Conservation (phyloP, 2,888 invertebrate species). For the Ichneumoninae sp. region DNA sequence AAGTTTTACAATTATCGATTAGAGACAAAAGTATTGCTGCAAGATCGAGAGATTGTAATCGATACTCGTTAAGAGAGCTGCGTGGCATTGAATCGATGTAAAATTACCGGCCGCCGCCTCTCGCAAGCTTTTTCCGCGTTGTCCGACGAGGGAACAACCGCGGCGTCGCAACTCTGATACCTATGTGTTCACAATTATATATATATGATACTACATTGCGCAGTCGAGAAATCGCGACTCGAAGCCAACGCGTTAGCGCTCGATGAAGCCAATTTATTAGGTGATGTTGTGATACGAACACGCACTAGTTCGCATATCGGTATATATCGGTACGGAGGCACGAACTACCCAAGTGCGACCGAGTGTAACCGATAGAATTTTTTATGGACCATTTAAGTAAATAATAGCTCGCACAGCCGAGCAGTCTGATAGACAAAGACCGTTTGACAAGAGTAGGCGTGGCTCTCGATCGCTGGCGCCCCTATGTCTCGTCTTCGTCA, state of each 20-base stretch:
- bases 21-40: constrained; percentile 63
- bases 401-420: constrained; percentile 71
- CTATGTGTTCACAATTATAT: not conserved
- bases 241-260: constrained; percentile 30
- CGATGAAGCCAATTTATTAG: constrained; percentile 48
- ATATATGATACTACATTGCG: constrained; percentile 36
- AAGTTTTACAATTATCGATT: constrained; percentile 59
- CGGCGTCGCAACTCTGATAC: constrained; percentile 18
- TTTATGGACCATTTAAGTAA: constrained; percentile 79
- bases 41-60: constrained; percentile 66
- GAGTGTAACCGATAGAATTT: constrained; percentile 71
- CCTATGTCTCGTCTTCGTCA: constrained; percentile 60
- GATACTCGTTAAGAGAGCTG: constrained; percentile 62
- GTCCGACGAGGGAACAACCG: constrained; percentile 42
- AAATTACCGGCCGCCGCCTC: constrained; percentile 60
- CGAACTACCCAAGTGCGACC: constrained; percentile 45
- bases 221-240: constrained; percentile 41
- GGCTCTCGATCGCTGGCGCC: constrained; percentile 66
- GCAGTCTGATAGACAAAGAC: constrained; percentile 75
- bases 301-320: constrained; percentile 56
- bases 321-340: constrained; percentile 7
- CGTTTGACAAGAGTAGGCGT: constrained; percentile 75
- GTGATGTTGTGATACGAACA: constrained; percentile 43
- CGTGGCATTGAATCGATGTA: constrained; percentile 69
- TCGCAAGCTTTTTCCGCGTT: constrained; percentile 40